phyloP scores from a whole-genome alignment of 2,888 invertebrate genomes.

The Epinotia nisella region DNA sequence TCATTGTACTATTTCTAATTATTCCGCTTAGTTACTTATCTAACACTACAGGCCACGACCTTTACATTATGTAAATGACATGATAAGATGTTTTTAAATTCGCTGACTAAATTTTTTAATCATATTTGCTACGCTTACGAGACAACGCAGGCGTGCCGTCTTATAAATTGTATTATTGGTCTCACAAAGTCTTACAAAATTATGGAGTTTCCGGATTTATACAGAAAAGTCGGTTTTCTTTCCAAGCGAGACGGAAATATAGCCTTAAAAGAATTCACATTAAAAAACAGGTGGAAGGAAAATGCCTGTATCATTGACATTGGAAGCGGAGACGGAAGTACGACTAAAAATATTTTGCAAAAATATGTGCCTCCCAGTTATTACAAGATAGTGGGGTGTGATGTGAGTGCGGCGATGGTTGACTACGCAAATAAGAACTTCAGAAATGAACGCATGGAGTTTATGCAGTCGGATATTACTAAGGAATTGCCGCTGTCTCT shows the following conservation, averaged over 20 bases:
- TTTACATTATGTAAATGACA: background rate
- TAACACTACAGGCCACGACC: background rate
- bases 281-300: constrained; percentile 16
- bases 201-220: constrained; percentile 27
- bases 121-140: background rate
- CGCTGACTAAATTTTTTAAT: background rate
- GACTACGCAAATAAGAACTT: constrained; percentile 86
- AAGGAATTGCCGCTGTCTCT: constrained; percentile 77
- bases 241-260: constrained; percentile 22
- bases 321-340: constrained; percentile 88
- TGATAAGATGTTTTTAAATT: background rate
- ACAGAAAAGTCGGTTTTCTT: constrained; percentile 14
- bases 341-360: constrained; percentile 85
- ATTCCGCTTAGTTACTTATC: too few relatives aligned
- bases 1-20: too few relatives aligned
- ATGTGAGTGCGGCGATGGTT: constrained; percentile 89
- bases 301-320: constrained; percentile 79
- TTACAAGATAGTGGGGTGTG: constrained; percentile 85
- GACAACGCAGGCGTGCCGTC: background rate
- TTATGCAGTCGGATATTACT: constrained; percentile 85
- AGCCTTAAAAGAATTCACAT: constrained; percentile 21
- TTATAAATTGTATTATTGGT: background rate
- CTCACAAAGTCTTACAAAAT: background rate
- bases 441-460: constrained; percentile 72
- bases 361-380: constrained; percentile 85